Conservation (phyloP, 2,888 invertebrate species). For the Apamea sordens region DNA sequence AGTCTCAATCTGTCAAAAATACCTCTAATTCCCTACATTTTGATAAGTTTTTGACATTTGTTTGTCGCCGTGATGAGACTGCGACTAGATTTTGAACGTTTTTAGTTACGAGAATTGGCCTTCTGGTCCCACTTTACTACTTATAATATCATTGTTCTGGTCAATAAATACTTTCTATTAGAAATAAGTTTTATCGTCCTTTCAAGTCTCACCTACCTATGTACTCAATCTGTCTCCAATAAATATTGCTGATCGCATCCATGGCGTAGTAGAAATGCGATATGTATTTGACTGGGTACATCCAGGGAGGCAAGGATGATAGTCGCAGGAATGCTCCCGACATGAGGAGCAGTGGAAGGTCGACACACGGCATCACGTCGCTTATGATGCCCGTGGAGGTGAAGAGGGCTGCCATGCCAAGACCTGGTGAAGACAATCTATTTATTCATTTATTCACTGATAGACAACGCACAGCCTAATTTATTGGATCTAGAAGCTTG, state of each 20-base stretch:
- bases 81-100: too few species aligned
- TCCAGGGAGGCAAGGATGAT: slow-evolving; percentile 83
- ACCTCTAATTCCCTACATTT: too few species aligned
- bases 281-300: slow-evolving; percentile 84
- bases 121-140: too few species aligned
- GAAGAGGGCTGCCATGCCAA: slow-evolving; percentile 87
- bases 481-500: neutral
- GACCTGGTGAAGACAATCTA: slow-evolving; percentile 73
- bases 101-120: too few species aligned
- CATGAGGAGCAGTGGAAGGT: slow-evolving; percentile 85
- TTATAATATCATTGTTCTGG: too few species aligned
- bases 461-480: neutral
- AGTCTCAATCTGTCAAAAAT: too few species aligned
- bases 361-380: slow-evolving; percentile 87
- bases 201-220: slow-evolving; percentile 78
- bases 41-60: too few species aligned
- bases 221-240: slow-evolving; percentile 86
- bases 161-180: too few species aligned
- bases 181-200: neutral
- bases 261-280: slow-evolving; percentile 89
- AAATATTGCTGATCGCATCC: slow-evolving; percentile 88
- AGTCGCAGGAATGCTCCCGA: slow-evolving; percentile 87
- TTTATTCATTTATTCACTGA: neutral
- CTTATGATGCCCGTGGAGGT: slow-evolving; percentile 83
- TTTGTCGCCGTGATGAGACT: too few species aligned